A percentile compares a stretch with the other conserved stretches of the same genome.
phyloP scores from a whole-genome alignment of 2,113 vertebrate genomes.

The Genyomyrus donnyi region DNA sequence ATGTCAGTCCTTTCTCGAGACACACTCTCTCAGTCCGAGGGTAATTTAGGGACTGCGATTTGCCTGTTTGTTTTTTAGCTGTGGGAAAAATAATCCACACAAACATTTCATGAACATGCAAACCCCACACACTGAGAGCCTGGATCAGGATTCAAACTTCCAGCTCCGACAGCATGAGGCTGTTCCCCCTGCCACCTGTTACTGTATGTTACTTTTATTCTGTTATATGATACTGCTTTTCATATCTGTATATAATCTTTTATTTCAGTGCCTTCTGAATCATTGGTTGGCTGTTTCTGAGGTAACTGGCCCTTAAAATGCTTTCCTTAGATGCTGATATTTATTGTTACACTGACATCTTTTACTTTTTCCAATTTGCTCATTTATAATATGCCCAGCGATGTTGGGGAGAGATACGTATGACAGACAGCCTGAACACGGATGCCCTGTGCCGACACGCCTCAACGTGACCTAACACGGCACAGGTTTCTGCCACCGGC shows the following conservation, averaged over 20 bases:
- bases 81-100: background rate
- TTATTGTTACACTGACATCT: background rate
- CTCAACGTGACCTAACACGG: background rate
- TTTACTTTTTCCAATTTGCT: background rate
- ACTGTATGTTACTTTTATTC: background rate
- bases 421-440: background rate
- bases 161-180: background rate
- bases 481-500: background rate
- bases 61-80: background rate
- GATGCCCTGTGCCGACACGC: background rate
- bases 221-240: background rate
- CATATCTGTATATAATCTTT: background rate
- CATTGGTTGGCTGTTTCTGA: background rate
- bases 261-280: background rate
- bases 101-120: background rate
- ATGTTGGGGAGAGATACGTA: background rate
- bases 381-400: background rate
- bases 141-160: background rate
- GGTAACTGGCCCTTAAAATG: background rate
- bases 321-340: background rate
- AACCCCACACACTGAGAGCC: background rate
- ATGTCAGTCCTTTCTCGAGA: background rate
- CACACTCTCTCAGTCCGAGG: background rate
- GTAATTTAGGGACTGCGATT: background rate
- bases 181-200: background rate